Conservation (phyloP, 2,797 vertebrate species). For the Coranthus polyacanthus region DNA sequence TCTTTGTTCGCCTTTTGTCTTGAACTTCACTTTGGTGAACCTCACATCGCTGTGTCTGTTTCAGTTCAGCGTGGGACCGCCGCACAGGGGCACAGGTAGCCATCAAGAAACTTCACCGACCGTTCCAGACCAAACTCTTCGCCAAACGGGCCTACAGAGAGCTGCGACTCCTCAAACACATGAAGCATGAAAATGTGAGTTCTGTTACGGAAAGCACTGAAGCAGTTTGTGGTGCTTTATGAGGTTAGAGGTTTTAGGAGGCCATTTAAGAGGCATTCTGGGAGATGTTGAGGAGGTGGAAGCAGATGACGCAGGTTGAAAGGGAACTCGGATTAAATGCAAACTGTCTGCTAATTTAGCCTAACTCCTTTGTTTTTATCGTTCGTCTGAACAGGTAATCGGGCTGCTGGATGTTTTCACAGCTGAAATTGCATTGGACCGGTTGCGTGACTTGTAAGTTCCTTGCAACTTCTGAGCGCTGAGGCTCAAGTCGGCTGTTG, state of each 20-base stretch:
- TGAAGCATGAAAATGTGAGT: conserved; percentile 95
- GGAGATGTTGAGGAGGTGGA: too few species aligned
- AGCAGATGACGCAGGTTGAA: too few species aligned
- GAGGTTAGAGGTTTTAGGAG: too few species aligned
- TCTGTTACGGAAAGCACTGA: too few species aligned
- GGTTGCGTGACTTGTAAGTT: conserved; percentile 93
- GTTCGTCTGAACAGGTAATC: conserved; percentile 87
- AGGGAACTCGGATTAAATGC: too few species aligned
- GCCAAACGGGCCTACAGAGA: conserved; percentile 94
- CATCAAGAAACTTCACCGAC: conserved; percentile 96
- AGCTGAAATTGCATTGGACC: conserved; percentile 89
- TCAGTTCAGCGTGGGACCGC: conserved; percentile 91
- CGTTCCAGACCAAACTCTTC: conserved; percentile 94
- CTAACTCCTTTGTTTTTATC: not conserved
- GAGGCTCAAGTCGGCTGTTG: rapidly evolving
- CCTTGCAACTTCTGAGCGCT: rapidly evolving
- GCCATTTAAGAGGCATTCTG: too few species aligned
- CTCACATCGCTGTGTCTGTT: not conserved
- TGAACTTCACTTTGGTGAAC: rapidly evolving
- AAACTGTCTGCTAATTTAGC: not conserved
- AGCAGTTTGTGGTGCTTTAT: too few species aligned
- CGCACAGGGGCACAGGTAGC: conserved; percentile 87
- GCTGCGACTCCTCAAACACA: conserved; percentile 93
- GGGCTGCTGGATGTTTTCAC: conserved; percentile 96
- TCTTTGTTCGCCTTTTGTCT: too few species aligned